Evolutionary conservation across 2,888 invertebrate species (phyloP), one percentile per base, ranked within the genome.

Genomic region (Argyresthia albistria): DNA sequence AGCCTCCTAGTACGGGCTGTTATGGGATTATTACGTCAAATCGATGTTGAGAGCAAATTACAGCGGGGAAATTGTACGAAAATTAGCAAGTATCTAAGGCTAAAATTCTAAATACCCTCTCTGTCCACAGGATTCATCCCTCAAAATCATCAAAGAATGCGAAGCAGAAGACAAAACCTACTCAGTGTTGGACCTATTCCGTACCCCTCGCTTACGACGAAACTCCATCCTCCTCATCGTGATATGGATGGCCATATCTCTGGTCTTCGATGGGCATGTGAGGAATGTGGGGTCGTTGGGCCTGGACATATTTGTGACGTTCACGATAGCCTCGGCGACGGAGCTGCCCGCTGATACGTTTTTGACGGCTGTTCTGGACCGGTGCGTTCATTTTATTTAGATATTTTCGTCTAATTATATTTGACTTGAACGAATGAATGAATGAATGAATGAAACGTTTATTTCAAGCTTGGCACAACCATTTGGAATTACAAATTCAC

Each of bases 241-340:
- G 2, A 94, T 96, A 60, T 96, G 96, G 96, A 95, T 95, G 93
- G 91, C 93, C n/a, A 94, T 96, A 54, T 95, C 95, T 0, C 68
- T 96, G 66, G 95, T 95, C 0, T 95, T 96, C 73, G 95, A 96
- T 66, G 95, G 95, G 0, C 96, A 97, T 69, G 95, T 96, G 12
- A 88, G 96, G 65, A 96, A 96, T 69, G 95, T 96, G 0, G 94
- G 95, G 0, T 93, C 95, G 9, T 78, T 96, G 45, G 95, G 95
- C 0, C 76, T 95, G 60, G 92, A 95, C 63, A 91, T 95, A n/a
- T 96, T 95, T 71, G 70, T 95, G 54, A 95, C 95, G 0, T 96
- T 96, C 68, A 95, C 95, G 0, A 90, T 95, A 3, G 95, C 96
- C 0, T 92, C 93, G 0, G 93, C 93, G 1, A 95, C 95, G 0